Percentiles rank a stretch among this genome's conserved stretches.
phyloP scores from a whole-genome alignment of 2,888 invertebrate species.

The Dolomedes plantarius region DNA sequence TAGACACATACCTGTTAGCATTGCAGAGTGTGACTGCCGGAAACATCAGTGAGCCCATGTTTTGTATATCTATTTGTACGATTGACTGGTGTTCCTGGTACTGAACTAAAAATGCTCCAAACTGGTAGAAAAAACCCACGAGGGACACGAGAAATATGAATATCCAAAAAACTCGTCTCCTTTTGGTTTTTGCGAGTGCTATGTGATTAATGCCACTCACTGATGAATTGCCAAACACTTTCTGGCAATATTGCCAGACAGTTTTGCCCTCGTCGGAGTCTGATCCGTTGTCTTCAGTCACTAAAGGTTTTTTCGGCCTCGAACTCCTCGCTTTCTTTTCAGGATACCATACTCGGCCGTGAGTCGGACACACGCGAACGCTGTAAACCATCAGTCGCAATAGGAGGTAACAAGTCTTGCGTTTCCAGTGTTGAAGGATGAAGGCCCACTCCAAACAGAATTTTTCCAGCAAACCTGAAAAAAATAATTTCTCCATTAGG shows the following conservation, averaged over 20 bases:
- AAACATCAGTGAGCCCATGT: conserved; percentile 56
- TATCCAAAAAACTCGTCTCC: conserved; percentile 43
- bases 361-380: conserved; percentile 53
- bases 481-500: too few relatives aligned
- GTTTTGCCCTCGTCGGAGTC: conserved; percentile 61
- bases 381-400: conserved; percentile 55
- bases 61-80: conserved; percentile 65
- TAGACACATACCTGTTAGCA: conserved; percentile 54
- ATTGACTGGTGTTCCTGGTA: conserved; percentile 65
- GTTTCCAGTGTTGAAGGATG: too few relatives aligned
- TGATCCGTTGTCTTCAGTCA: conserved; percentile 1
- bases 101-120: conserved; percentile 53
- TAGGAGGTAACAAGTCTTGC: too few relatives aligned
- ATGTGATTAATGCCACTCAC: conserved; percentile 67
- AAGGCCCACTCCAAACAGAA: too few relatives aligned
- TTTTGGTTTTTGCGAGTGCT: conserved; percentile 44
- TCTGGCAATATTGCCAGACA: conserved; percentile 51
- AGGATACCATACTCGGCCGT: conserved; percentile 56
- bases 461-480: too few relatives aligned
- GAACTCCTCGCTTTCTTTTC: conserved; percentile 16
- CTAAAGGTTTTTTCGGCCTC: neutral
- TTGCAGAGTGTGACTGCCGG: conserved; percentile 67
- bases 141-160: conserved; percentile 50
- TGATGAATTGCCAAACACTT: conserved; percentile 59
- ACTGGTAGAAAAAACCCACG: conserved; percentile 61